Evolutionary conservation across 1,140 invertebrate species (phyloP), one percentile per base, ranked within the genome.

Genomic region (Plodia interpunctella): DNA sequence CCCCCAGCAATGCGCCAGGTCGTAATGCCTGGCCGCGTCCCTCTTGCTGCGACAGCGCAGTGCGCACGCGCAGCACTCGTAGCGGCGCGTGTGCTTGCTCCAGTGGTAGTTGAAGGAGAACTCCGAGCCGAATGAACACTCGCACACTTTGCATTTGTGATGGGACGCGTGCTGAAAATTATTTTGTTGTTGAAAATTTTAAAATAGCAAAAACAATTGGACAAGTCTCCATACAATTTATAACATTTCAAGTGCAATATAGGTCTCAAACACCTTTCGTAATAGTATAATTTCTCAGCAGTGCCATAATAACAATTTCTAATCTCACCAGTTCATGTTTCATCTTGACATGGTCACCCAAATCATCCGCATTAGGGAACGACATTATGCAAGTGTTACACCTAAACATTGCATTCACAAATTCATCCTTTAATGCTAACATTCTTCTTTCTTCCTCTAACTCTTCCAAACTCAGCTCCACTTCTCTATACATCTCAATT

Each of bases 351-450:
- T 88, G 85, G 11, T 88, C 83, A 10, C 71, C 72, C 18, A 85
- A 63, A 68, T 85, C 80, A 13, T 87, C 83, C 3, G 60, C 66
- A 63, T 85, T 88, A 0, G 85, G 79, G 58, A 87, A 88, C 5
- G 82, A 60, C 0, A 70, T 1, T 0, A 85, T 71, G 73, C 85
- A 88, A 5, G 49, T 65, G 13, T 83, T 78, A 57, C 85, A 88
- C 18, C 62, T 73, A 51, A 79, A 85, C 74, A 87, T 79, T 0
- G 85, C 82, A 66, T 87, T 83, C 0, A 82, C 57, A 69, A 79
- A 87, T 25, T 85, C 82, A 21, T 87, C 83, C 55, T 57, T 69
- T 1, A 25, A 10, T 11, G 50, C 50, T 44, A 74, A 21, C 2
- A 56, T 0, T 50, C 19, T 64, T 54, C 82, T 79, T 32, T 88